These are phyloP conservation scores for Papilio aristodemus DNA, from an alignment of 1,140 invertebrate genomes.

Conservation along the genomic window DNA sequence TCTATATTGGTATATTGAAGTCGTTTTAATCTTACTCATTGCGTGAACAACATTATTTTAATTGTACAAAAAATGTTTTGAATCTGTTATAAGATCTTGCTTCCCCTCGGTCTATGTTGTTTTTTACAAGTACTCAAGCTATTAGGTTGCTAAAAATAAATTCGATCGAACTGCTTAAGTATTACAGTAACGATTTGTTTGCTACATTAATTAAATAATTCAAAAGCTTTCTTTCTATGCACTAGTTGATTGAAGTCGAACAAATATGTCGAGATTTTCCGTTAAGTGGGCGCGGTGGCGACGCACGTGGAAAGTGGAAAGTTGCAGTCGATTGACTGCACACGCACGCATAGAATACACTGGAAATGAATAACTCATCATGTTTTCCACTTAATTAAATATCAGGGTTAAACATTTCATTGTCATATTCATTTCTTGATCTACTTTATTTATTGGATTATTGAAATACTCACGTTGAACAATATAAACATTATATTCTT, in stretches of 20 bases:
- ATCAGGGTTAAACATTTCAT: conserved; percentile 45
- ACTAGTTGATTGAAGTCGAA: conserved; percentile 66
- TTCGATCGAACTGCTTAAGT: background rate
- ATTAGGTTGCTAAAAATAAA: background rate
- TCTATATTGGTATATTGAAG: no score
- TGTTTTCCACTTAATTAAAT: conserved; percentile 50
- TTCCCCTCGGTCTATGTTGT: no score
- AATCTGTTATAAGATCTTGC: no score
- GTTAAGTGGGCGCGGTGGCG: conserved; percentile 55
- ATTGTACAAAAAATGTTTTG: no score
- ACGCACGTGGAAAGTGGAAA: conserved; percentile 77
- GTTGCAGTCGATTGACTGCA: conserved; percentile 73
- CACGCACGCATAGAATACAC: conserved; percentile 64
- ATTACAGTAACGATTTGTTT: conserved; percentile 9
- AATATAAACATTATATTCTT: background rate
- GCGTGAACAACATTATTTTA: no score
- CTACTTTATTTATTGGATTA: background rate
- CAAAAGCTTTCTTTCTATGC: conserved; percentile 70
- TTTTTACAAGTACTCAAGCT: no score
- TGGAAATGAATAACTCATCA: conserved; percentile 41
- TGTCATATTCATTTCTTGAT: conserved; percentile 30
- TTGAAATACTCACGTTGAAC: background rate
- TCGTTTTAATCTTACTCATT: no score
- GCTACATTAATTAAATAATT: conserved; percentile 17
- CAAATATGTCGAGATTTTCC: conserved; percentile 75